Percentiles rank a stretch among this genome's conserved stretches.
Conservation (phyloP, 2,797 vertebrate genomes). For the Moxostoma hubbsi region DNA sequence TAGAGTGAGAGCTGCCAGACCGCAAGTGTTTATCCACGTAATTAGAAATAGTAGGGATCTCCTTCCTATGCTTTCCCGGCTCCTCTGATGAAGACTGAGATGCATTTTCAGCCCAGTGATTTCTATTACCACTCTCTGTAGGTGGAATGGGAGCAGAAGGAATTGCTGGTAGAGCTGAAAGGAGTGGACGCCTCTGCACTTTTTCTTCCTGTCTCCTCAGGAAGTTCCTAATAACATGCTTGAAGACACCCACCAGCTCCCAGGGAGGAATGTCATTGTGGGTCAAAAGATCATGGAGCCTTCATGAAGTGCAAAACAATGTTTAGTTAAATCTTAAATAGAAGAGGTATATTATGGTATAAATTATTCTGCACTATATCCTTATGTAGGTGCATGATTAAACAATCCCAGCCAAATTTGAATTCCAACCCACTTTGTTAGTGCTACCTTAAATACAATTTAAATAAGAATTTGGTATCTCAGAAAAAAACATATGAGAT, state of each 20-base stretch:
- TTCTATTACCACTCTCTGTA: slow-evolving; percentile 68
- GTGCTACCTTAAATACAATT: too few relatives aligned
- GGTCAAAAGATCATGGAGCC: slow-evolving; percentile 89
- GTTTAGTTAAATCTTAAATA: not conserved
- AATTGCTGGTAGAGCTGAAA: slow-evolving; percentile 32
- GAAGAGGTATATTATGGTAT: not conserved
- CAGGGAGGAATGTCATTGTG: slow-evolving; percentile 87
- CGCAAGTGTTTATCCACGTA: slow-evolving; percentile 84
- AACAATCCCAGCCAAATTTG: not conserved
- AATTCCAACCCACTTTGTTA: too few relatives aligned
- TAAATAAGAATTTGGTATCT: too few relatives aligned
- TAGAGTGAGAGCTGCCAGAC: slow-evolving; percentile 70
- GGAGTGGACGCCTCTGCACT: slow-evolving; percentile 61
- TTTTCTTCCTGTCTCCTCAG: slow-evolving; percentile 73
- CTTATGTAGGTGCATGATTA: not conserved
- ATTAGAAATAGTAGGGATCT: slow-evolving; percentile 93
- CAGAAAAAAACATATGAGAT: too few relatives aligned
- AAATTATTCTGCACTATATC: not conserved
- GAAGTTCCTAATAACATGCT: slow-evolving; percentile 88
- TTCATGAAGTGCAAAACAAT: slow-evolving; percentile 57
- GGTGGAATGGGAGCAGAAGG: slow-evolving; percentile 48
- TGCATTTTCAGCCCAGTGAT: slow-evolving; percentile 65
- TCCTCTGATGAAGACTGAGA: slow-evolving; percentile 61
- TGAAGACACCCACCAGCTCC: slow-evolving; percentile 91
- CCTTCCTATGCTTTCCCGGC: slow-evolving; percentile 73